Evolutionary conservation across 2,113 vertebrate species (phyloP).

Genomic region (Sphaerodactylus townsendi): DNA sequence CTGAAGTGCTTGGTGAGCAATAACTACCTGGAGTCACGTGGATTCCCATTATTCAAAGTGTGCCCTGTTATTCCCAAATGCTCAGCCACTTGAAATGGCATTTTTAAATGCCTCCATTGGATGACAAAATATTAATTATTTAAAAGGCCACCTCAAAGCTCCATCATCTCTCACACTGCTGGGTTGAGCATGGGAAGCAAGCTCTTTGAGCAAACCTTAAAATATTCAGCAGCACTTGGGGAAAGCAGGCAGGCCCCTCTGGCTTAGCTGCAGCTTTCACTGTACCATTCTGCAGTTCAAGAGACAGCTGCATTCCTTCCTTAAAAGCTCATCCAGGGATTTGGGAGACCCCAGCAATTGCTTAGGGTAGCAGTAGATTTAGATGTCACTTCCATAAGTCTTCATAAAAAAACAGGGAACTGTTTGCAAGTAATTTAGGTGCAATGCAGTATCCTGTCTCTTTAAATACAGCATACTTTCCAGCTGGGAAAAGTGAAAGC

Average conservation of each 20-base stretch:
- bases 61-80: fast-evolving
- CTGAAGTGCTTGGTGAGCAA: background rate
- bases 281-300: conserved; percentile 39
- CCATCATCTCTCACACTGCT: background rate
- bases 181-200: background rate
- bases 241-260: conserved; percentile 43
- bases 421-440: conserved; percentile 44
- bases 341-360: background rate
- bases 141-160: background rate
- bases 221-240: background rate
- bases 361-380: conserved; percentile 29
- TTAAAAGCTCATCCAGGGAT: background rate
- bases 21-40: background rate
- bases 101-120: background rate
- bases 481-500: conserved; percentile 21
- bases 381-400: conserved; percentile 17
- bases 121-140: background rate
- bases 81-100: background rate
- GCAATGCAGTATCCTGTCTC: conserved; percentile 69
- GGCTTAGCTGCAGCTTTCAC: conserved; percentile 27
- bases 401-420: conserved; percentile 8
- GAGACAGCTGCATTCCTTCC: conserved; percentile 40
- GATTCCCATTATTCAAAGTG: background rate
- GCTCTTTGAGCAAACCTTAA: conserved; percentile 1
- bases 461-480: conserved; percentile 44